Evolutionary conservation across 2,888 invertebrate species (phyloP).

Genomic region (Tipula lateralis): DNA sequence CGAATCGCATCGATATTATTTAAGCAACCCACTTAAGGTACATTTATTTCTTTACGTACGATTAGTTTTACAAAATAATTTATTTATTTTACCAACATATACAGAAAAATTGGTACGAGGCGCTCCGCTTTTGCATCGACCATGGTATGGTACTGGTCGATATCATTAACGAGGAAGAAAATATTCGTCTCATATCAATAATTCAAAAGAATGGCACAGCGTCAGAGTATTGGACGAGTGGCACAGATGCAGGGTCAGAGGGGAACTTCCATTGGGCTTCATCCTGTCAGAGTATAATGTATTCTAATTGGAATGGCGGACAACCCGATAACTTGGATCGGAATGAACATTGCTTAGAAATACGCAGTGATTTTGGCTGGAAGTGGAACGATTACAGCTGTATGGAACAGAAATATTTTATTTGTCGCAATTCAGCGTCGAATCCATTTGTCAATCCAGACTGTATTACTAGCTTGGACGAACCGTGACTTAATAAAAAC

Average conservation of each 20-base stretch:
- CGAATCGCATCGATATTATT: background rate
- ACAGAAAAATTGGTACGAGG: constrained; percentile 26
- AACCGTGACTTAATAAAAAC: background rate
- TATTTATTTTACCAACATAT: background rate
- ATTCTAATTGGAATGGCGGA: background rate
- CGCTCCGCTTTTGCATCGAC: background rate
- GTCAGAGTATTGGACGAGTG: background rate
- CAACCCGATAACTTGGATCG: background rate
- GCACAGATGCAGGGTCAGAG: background rate
- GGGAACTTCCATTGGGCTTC: background rate
- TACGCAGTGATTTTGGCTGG: no score
- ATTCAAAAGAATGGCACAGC: background rate
- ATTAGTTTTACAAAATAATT: background rate
- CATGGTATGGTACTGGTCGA: background rate
- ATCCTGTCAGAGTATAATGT: background rate
- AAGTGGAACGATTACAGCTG: no score
- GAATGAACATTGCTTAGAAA: constrained; percentile 12
- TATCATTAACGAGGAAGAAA: background rate
- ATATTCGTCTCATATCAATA: background rate
- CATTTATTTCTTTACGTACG: background rate
- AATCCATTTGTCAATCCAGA: background rate
- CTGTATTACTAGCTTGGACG: background rate
- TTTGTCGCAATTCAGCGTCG: no score
- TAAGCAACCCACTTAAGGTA: constrained; percentile 20
- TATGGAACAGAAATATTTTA: no score